Conservation (phyloP, 2,113 vertebrate species). For the Chauna torquata region DNA sequence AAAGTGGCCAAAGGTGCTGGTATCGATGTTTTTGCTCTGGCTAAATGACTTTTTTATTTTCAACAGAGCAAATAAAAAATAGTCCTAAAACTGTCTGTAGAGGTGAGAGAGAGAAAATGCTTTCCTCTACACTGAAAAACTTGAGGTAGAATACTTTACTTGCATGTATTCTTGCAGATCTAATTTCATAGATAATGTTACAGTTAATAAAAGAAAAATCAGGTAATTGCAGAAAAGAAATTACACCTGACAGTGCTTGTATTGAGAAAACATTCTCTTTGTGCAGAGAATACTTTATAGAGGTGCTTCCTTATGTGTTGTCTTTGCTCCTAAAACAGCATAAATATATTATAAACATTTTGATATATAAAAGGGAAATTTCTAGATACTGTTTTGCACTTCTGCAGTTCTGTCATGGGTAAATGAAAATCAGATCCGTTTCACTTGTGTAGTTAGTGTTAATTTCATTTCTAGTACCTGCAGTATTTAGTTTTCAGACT, state of each 20-base stretch:
- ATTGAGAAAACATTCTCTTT: neutral
- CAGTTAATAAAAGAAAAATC: neutral
- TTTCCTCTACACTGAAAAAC: neutral
- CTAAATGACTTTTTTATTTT: neutral
- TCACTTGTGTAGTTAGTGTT: neutral
- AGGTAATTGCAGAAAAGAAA: neutral
- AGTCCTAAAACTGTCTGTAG: neutral
- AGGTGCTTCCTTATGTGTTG: neutral
- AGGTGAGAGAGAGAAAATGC: neutral
- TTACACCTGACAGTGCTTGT: neutral
- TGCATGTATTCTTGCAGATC: neutral
- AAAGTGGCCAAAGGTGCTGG: neutral
- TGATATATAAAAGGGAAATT: neutral
- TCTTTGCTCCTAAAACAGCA: neutral
- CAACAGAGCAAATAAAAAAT: neutral
- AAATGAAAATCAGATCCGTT: neutral
- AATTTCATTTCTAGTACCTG: neutral
- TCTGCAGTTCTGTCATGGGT: neutral
- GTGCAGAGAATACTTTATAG: neutral
- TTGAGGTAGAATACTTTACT: neutral
- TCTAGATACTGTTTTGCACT: neutral
- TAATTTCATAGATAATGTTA: neutral
- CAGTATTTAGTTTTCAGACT: neutral
- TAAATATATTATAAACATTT: neutral
- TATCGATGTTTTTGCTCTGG: neutral